Evolutionary conservation across 2,888 invertebrate genomes (phyloP).

Genomic region (Caenorhabditis drosophilae): DNA sequence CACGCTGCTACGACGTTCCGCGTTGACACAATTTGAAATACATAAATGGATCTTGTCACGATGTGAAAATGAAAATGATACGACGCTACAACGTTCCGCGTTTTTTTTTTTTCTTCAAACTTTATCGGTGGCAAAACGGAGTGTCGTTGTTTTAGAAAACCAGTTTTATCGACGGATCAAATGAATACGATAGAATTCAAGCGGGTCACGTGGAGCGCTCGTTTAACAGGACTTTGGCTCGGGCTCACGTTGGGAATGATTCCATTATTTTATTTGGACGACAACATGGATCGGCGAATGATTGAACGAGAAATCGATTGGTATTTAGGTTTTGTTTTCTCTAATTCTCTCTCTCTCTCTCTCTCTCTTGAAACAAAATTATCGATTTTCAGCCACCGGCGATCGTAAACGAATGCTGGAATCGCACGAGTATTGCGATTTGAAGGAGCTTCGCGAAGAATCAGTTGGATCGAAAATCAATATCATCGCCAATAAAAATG

Average conservation of each 20-base stretch:
- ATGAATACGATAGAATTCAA: constrained; percentile 25
- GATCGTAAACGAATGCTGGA: neutral
- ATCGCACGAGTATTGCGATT: constrained; percentile 17
- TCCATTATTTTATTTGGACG: constrained; percentile 36
- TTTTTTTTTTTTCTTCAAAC: neutral
- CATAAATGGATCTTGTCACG: too few relatives aligned
- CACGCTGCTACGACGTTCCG: too few relatives aligned
- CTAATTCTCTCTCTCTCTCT: too few relatives aligned
- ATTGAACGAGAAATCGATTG: too few relatives aligned
- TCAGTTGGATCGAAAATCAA: neutral
- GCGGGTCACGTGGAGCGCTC: constrained; percentile 10
- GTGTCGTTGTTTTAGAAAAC: constrained; percentile 12
- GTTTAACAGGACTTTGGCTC: constrained; percentile 24
- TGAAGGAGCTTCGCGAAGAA: too few relatives aligned
- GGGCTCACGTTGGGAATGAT: constrained; percentile 27
- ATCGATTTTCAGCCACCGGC: too few relatives aligned
- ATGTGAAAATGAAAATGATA: too few relatives aligned
- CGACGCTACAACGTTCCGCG: neutral
- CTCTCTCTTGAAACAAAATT: too few relatives aligned
- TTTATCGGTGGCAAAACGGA: neutral
- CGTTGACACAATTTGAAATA: too few relatives aligned
- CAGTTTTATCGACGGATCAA: constrained; percentile 23
- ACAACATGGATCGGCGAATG: constrained; percentile 18
- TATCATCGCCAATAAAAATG: neutral
- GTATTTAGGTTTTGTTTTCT: too few relatives aligned